Evolutionary conservation across 1,140 invertebrate genomes (phyloP).

Genomic region (Teleopsis dalmanni): DNA sequence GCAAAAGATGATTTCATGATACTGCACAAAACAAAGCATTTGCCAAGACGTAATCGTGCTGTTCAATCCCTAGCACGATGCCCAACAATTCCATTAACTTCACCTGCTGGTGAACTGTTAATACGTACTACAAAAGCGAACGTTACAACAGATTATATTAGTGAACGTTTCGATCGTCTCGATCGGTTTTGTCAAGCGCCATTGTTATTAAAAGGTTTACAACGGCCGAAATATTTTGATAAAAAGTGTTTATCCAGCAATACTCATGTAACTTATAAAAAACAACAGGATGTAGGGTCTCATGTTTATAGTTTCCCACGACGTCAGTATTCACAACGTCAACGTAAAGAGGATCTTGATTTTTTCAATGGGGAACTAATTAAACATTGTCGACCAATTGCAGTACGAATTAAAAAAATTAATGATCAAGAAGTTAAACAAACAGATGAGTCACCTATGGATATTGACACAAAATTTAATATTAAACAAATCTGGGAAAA

Average conservation of each 20-base stretch:
- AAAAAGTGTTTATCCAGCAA: conserved; percentile 38
- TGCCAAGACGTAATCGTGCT: conserved; percentile 45
- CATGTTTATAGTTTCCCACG: conserved; percentile 48
- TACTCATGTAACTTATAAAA: conserved; percentile 46
- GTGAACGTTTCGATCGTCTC: conserved; percentile 48
- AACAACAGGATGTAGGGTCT: conserved; percentile 35
- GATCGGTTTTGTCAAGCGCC: conserved; percentile 50
- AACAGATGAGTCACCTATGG: not conserved
- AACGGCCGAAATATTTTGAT: conserved; percentile 47
- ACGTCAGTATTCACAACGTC: conserved; percentile 32
- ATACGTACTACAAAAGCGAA: conserved; percentile 47
- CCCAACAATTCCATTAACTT: conserved; percentile 50
- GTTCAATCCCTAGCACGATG: conserved; percentile 47
- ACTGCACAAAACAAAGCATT: conserved; percentile 30
- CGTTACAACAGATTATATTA: conserved; percentile 48
- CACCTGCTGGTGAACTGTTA: conserved; percentile 50
- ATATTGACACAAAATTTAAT: conserved; percentile 21
- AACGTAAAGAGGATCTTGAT: conserved; percentile 31
- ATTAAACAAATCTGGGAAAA: conserved; percentile 38
- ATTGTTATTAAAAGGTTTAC: conserved; percentile 31
- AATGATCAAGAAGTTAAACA: conserved; percentile 12
- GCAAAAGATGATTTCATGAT: conserved; percentile 17
- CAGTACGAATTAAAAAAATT: conserved; percentile 44
- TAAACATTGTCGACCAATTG: conserved; percentile 44
- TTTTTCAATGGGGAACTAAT: conserved; percentile 37